Base-by-base conservation (phyloP, 2,797 vertebrate genomes). In the Propithecus perrieri region DNA sequence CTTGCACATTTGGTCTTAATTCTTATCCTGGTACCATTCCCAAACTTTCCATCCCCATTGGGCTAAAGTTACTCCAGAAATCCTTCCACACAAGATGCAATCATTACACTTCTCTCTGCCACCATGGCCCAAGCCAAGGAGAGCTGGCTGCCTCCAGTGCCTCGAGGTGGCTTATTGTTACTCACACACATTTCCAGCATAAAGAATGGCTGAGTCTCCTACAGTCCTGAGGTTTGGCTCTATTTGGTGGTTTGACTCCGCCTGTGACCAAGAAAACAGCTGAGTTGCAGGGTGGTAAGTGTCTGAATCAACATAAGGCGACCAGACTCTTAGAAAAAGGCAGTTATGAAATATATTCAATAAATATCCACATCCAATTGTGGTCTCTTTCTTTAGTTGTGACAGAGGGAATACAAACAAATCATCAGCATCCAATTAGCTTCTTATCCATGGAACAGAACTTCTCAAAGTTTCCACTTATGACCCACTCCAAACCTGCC, bases 1-100 rank as follows among this genome's bases (percentile, higher is more conserved):
- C 61, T 67, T 86, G 22, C 76, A 97, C 81, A 95, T 97, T 91
- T 97, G 86, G 80, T 97, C 89, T 97, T 96, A 91, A 97, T 97
- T 97, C 67, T 85, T 53, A 83, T 84, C 30, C 89, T 95, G 95
- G 65, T 97, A 63, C 38, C 53, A 93, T 96, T 96, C 83, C 94
- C 86, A 95, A 93, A 97, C 50, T 95, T 95, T 83, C 67, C 81
- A 85, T 53, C 22, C 84, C 91, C 80, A 72, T 12, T 75, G 89
- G 81, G 17, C 76, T 91, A 86, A 86, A 94, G 79, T 74, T 91
- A 65, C 69, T 89, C 43, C 93, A 96, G 92, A 96, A 95, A 94
- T 88, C 84, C 53, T 96, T 95, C 71, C 57, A 96, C 67, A 76
- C 0, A 0, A 96, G 87, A 94, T 72, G 35, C 50, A 95, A 3